Evolutionary conservation across 2,888 invertebrate species (phyloP).

Genomic region (Cantharis lateralis): DNA sequence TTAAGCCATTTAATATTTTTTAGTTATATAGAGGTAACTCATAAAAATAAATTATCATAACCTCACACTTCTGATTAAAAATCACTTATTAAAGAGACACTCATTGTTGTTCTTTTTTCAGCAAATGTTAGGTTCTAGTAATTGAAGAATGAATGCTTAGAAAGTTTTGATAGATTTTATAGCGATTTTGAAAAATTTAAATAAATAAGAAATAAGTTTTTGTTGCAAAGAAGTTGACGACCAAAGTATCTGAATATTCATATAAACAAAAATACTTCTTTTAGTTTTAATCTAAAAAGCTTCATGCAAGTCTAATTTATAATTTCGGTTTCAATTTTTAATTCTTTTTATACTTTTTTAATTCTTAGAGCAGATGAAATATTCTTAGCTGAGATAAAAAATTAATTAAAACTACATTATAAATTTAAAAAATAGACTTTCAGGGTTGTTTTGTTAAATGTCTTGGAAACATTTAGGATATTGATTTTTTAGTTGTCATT

Average conservation of each 20-base stretch:
- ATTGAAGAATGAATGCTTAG: not conserved
- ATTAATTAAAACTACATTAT: conserved; percentile 19
- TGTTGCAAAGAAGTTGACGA: conserved; percentile 21
- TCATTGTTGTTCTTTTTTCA: too few species aligned
- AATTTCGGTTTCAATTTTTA: conserved; percentile 25
- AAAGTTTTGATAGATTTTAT: not conserved
- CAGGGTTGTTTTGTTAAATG: not conserved
- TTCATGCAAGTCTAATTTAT: conserved; percentile 33
- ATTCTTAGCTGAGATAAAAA: conserved; percentile 3
- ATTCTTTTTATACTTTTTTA: conserved; percentile 18
- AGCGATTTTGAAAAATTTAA: not conserved
- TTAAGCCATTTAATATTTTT: too few species aligned
- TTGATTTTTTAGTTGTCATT: not conserved
- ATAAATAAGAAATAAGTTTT: conserved; percentile 1
- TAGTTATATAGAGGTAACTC: too few species aligned
- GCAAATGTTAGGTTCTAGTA: too few species aligned
- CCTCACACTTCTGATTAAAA: too few species aligned
- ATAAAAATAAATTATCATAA: too few species aligned
- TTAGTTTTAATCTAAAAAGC: conserved; percentile 13
- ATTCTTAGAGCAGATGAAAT: conserved; percentile 22
- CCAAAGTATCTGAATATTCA: conserved; percentile 28
- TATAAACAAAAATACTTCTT: conserved; percentile 24
- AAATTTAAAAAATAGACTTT: not conserved
- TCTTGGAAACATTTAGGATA: not conserved
- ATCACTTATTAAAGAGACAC: too few species aligned